Conservation (phyloP, 2,888 invertebrate genomes). For the Axea sp. region DNA sequence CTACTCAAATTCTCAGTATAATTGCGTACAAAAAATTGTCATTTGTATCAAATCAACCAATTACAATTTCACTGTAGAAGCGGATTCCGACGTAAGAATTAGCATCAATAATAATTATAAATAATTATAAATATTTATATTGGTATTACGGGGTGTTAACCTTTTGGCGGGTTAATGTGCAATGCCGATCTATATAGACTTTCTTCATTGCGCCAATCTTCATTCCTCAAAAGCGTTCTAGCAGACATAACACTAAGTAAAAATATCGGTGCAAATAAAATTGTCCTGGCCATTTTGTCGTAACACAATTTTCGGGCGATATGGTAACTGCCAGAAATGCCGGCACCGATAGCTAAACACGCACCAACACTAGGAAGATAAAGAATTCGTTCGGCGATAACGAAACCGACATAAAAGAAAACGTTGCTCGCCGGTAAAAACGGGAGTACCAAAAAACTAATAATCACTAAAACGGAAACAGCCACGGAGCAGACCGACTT, state of each 20-base stretch:
- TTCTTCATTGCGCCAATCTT: slow-evolving; percentile 96
- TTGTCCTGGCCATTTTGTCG: slow-evolving; percentile 64
- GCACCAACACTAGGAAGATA: slow-evolving; percentile 98
- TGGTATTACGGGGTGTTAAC: slow-evolving; percentile 79
- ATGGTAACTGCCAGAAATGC: slow-evolving; percentile 76
- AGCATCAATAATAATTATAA: too few species aligned
- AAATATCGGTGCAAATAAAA: slow-evolving; percentile 80
- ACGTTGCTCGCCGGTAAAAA: slow-evolving; percentile 98
- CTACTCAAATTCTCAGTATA: too few species aligned
- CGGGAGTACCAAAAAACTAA: slow-evolving; percentile 89
- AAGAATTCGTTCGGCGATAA: slow-evolving; percentile 96
- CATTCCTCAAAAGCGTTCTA: slow-evolving; percentile 90
- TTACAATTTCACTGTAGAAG: too few species aligned
- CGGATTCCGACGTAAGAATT: too few species aligned
- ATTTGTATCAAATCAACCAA: too few species aligned
- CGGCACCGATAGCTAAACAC: slow-evolving; percentile 91
- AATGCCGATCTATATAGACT: slow-evolving; percentile 94
- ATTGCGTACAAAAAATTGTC: too few species aligned
- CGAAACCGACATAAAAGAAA: slow-evolving; percentile 98
- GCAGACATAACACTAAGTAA: slow-evolving; percentile 85
- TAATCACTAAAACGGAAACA: slow-evolving; percentile 60
- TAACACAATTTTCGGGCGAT: slow-evolving; percentile 77
- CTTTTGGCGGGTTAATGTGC: slow-evolving; percentile 97
- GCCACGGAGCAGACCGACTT: slow-evolving; percentile 61
- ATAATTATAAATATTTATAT: not conserved